A percentile compares a stretch with the other conserved stretches of the same genome.
Conservation (phyloP, 1,140 invertebrate species). For the Tetramorium alpestre region DNA sequence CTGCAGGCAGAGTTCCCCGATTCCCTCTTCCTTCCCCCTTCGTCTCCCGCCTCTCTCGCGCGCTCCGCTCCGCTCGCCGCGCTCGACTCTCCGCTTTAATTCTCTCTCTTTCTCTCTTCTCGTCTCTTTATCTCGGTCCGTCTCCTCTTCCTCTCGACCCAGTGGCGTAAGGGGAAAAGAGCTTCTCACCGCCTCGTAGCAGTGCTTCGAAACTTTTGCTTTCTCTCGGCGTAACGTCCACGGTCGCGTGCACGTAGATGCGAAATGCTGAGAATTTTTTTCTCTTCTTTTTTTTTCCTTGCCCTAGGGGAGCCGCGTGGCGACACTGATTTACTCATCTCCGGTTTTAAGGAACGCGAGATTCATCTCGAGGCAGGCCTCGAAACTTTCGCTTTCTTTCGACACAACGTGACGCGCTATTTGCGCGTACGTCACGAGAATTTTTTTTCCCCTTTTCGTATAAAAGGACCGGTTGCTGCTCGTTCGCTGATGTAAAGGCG, state of each 20-base stretch:
- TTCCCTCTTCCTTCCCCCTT: slow-evolving; percentile 34
- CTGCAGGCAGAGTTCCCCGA: slow-evolving; percentile 79
- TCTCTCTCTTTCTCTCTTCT: slow-evolving; percentile 34
- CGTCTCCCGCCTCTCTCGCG: slow-evolving; percentile 26
- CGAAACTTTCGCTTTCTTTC: slow-evolving; percentile 50
- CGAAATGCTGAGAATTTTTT: slow-evolving; percentile 12
- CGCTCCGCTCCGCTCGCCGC: slow-evolving; percentile 39
- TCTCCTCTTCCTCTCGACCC: slow-evolving; percentile 35
- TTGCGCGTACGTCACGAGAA: neutral
- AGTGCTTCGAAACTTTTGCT: slow-evolving; percentile 49
- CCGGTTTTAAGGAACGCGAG: slow-evolving; percentile 47
- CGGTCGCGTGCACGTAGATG: neutral
- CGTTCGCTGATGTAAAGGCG: neutral
- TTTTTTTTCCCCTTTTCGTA: neutral
- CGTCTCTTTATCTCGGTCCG: slow-evolving; percentile 59
- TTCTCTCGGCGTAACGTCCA: slow-evolving; percentile 29
- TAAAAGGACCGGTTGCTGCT: neutral
- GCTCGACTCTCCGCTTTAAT: slow-evolving; percentile 56
- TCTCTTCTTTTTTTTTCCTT: neutral
- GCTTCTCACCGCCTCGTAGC: slow-evolving; percentile 27
- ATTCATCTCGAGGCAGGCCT: slow-evolving; percentile 56
- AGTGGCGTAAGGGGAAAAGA: slow-evolving; percentile 55
- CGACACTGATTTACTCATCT: slow-evolving; percentile 4
- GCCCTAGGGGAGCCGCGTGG: slow-evolving; percentile 23
- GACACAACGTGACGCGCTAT: neutral